Evolutionary conservation across 2,797 vertebrate genomes (phyloP), one percentile per base, ranked within the genome.

Genomic region (Streptopelia turtur): DNA sequence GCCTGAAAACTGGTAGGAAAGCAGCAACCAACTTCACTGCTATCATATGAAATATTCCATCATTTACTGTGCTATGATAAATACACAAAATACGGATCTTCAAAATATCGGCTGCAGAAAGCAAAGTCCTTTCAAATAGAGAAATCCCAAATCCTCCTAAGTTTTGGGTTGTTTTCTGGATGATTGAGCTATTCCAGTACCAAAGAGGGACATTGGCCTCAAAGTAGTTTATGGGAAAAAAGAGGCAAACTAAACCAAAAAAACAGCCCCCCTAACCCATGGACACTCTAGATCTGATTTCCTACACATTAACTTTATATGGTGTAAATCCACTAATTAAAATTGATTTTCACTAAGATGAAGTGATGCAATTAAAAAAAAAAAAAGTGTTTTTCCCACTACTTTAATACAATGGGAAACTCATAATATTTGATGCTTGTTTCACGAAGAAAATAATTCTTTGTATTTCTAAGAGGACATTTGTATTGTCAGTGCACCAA

Each of bases 181-280:
- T 8, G 43, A 16, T 2, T 43, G 10, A 81, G 45, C 33, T 76
- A 43, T 59, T 89, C 70, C 20, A 69, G 53, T 22, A 66, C 30
- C 13, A 45, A 39, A 76, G 41, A 55, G 11, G 10, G n/a, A 49
- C 4, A 14, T 33, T 47, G 57, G 13, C 30, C 35, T 66, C 56
- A 28, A 69, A 81, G 25, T 2, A 45, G 35, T 28, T 53, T 31
- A 57, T 15, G 70, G 27, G 9, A 1, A 6, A 55, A 41, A 53
- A 31, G 18, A 6, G 11, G 7, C 31, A 68, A 75, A 66, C 13
- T 6, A 69, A 70, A 53, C 18, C 4, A 22, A 45, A 43, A 11
- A 2, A 1, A 24, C 23, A 15, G 1, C 12, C 20, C 1, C 2
- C 21, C 21, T 35, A 72, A n/a, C 16, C 16, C 35, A 21, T 0